Evolutionary conservation across 2,888 invertebrate species (phyloP), one percentile per base, ranked within the genome.

Genomic region (Tethea ocularis): DNA sequence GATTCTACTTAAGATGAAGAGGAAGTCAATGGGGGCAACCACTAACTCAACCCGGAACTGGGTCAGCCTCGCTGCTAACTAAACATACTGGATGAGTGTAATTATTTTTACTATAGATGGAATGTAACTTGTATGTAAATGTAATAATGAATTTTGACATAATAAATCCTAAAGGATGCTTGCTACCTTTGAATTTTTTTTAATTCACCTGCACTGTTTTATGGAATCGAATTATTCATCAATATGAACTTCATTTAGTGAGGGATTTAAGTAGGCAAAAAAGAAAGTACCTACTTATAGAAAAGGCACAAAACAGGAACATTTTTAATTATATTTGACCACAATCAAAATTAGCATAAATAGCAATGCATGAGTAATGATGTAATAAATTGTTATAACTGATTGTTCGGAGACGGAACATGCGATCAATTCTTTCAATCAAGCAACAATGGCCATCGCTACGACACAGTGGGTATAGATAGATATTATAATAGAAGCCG

Each of bases 21-120:
- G 71, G 61, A 66, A 69, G 66, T 61, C 64, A 67, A 71, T 66
- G 69, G 57, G 61, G 64, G 60, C 63, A 63, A 66, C 67, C 67
- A 67, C 67, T 69, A 62, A 68, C 62, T 70, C 63, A 64, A 57
- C 53, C 61, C 63, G 66, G 67, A 71, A 64, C 61, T 71, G 60
- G 67, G 72, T 71, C 72, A 67, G 52, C 58, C 41, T 51, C 36
- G 46, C 54, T 13, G 13, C 20, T 2, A 46, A n/a, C n/a, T 2
- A 26, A 38, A 38, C 8, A 46, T 13, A 33, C 8, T 7, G 29
- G 15, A 52, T 26, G 24, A 52, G 29, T 15, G 3, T 54, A 5
- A 6, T 54, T 54, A 33, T n/a, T 24, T 54, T 33, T 54, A 54
- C 20, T 54, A 22, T 33, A 33, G 5, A 1, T 41, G 17, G 20